Evolutionary conservation across 2,113 vertebrate genomes (phyloP).

Genomic region (Eulacestoma nigropectus): DNA sequence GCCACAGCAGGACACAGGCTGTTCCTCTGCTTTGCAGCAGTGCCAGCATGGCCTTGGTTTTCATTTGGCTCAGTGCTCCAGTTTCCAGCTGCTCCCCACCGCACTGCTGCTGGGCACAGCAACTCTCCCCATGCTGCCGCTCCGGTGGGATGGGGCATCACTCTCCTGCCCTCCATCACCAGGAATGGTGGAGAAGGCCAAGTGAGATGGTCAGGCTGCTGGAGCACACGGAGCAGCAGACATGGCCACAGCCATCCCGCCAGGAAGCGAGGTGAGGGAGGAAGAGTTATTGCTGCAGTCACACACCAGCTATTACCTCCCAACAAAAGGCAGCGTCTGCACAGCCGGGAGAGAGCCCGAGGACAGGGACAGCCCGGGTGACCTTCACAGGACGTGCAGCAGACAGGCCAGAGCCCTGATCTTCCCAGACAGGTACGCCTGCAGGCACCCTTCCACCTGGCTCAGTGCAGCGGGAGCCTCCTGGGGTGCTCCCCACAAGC

Average conservation of each 20-base stretch:
- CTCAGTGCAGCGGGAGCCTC: not conserved
- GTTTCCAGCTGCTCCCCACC: not conserved
- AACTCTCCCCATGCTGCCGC: fast-evolving
- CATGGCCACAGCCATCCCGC: not conserved
- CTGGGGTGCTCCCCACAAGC: not conserved
- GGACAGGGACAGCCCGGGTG: slow-evolving; percentile 5
- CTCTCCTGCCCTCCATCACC: not conserved
- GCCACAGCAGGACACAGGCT: not conserved
- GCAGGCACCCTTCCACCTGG: slow-evolving; percentile 18
- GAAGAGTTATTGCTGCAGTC: slow-evolving; percentile 37
- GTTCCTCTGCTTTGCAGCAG: not conserved
- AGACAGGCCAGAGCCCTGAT: slow-evolving; percentile 7
- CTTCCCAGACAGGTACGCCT: not conserved
- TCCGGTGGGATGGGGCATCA: fast-evolving
- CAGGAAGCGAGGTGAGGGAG: fast-evolving
- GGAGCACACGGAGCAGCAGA: not conserved
- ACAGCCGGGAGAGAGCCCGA: not conserved
- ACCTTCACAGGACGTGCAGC: not conserved
- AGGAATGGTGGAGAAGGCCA: not conserved
- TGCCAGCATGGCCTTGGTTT: fast-evolving
- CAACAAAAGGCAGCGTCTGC: slow-evolving; percentile 33
- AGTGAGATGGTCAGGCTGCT: fast-evolving
- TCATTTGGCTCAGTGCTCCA: fast-evolving
- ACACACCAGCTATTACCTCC: slow-evolving; percentile 7
- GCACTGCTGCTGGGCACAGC: not conserved